Base-by-base conservation (phyloP, 2,797 vertebrate genomes). In the Acrossocheilus wenchowensis region DNA sequence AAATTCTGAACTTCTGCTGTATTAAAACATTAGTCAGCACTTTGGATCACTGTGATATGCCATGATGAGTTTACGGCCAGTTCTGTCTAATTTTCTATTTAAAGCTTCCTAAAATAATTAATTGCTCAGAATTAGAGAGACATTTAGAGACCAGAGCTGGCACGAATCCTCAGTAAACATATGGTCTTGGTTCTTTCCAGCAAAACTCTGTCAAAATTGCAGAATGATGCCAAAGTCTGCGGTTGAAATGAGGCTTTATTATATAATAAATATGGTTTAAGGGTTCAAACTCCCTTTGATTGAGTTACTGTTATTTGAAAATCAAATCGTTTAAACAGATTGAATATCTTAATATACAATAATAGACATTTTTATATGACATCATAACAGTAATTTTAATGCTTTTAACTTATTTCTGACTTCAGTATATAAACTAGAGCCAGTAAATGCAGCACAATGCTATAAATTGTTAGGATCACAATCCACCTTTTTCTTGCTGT, bases 71-170 rank as follows among this genome's bases (percentile, higher is more conserved):
- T 62, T 62, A 71, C 21, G 36, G 39, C 41, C 60, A 74, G 66
- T n/a, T 77, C 43, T 34, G 64, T 34, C 71, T 77, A 77, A 81
- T 79, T 72, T 60, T 68, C 39, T 5, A 39, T 69, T 82, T 79
- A 64, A 54, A 75, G 75, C 34, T 45, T 30, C 30, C 39, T 80
- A 26, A 34, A 66, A 66, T 64, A 86, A 81, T 83, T 41, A 80
- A 73, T 15, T 77, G 82, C 60, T 75, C 43, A 80, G 82, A 74
- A 41, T 81, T 54, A 52, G 81, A 39, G 5, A 39, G 34, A 36
- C 34, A 39, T 75, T 15, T 39, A 45, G 15, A 48, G 41, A 41
- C 52, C 57, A n/a, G 84, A 34, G 5, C 69, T 84, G 81, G 81
- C 69, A 34, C 6, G 8, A 50, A 66, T 81, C 19, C 80, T n/a